Conservation (phyloP, 2,797 vertebrate species). For the Hemibagrus guttatus region DNA sequence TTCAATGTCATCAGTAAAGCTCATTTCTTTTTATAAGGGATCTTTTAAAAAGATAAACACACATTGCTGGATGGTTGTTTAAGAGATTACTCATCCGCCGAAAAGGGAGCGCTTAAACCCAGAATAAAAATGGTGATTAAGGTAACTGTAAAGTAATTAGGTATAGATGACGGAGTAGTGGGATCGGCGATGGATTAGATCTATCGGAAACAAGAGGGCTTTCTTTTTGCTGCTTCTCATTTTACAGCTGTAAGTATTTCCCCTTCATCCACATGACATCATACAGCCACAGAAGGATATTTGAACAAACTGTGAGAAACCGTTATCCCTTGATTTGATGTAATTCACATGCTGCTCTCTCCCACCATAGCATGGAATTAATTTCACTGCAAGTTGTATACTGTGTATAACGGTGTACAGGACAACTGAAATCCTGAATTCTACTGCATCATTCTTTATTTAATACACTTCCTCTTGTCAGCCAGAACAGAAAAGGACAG, state of each 20-base stretch:
- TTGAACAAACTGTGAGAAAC: background rate
- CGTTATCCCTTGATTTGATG: background rate
- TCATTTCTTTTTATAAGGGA: background rate
- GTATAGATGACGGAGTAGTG: slow-evolving; percentile 3
- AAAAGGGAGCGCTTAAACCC: background rate
- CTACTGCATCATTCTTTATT: background rate
- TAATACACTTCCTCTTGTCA: background rate
- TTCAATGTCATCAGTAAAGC: slow-evolving; percentile 11
- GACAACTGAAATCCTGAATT: background rate
- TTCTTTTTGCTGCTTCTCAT: slow-evolving; percentile 17
- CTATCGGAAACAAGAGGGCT: background rate
- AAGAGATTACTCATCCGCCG: slow-evolving; percentile 46
- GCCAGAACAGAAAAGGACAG: background rate
- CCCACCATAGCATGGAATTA: background rate
- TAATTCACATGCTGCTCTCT: background rate
- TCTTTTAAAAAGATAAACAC: slow-evolving; percentile 7
- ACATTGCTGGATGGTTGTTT: background rate
- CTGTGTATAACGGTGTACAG: no score
- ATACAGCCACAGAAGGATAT: background rate
- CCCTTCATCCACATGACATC: background rate
- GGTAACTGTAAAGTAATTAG: slow-evolving; percentile 11
- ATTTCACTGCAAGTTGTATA: no score
- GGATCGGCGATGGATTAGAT: slow-evolving; percentile 5
- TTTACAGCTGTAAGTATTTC: slow-evolving; percentile 15
- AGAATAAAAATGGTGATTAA: slow-evolving; percentile 3